These are phyloP conservation scores for Lophotis ruficrista DNA, from an alignment of 2,113 vertebrate species.

Conservation along the genomic window DNA sequence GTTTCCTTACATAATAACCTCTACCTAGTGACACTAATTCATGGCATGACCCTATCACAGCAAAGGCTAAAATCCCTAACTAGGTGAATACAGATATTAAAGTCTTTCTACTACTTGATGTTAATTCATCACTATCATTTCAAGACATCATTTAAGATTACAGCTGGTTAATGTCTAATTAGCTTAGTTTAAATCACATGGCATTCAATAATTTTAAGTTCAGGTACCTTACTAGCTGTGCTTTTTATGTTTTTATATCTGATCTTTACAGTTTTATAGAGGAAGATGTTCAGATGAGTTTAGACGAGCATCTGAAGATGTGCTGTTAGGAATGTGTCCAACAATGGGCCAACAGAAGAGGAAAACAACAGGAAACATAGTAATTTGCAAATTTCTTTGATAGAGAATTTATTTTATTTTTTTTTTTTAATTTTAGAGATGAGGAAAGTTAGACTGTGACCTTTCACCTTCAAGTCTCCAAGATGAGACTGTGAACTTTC, in stretches of 20 bases:
- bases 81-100: not conserved
- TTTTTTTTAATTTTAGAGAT: not conserved
- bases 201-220: not conserved
- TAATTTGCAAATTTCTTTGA: not conserved
- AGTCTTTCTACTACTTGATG: not conserved
- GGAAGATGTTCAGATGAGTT: not conserved
- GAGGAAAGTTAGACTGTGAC: not conserved
- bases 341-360: not conserved
- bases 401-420: not conserved
- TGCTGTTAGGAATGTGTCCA: not conserved
- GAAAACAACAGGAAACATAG: not conserved
- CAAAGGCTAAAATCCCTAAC: not conserved
- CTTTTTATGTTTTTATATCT: not conserved
- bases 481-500: too few relatives aligned
- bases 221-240: not conserved
- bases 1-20: not conserved
- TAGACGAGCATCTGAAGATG: not conserved
- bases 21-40: not conserved
- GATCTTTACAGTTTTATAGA: not conserved
- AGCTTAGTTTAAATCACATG: not conserved
- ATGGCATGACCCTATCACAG: not conserved
- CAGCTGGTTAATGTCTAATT: not conserved
- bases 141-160: not conserved
- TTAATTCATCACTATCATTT: not conserved
- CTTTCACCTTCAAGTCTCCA: not conserved